Evolutionary conservation across 2,888 invertebrate genomes (phyloP).

Genomic region (Auanema freiburgensis): DNA sequence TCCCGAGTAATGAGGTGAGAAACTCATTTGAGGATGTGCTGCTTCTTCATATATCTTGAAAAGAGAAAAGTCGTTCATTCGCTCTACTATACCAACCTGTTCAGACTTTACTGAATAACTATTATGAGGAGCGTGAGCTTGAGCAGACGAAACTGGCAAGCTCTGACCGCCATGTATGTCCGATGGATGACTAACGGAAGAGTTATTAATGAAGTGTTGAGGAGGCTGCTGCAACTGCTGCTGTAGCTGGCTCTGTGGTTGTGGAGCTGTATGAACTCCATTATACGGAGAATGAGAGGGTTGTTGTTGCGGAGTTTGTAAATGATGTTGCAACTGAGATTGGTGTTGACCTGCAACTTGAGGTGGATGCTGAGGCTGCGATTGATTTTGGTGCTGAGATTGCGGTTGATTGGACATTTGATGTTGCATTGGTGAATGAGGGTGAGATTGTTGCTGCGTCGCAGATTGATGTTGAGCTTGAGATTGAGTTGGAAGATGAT

Average conservation of each 20-base stretch:
- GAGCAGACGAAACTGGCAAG: too few relatives aligned
- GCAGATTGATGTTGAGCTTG: neutral
- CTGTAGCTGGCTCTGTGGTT: slow-evolving; percentile 11
- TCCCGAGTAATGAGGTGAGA: too few relatives aligned
- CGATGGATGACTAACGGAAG: too few relatives aligned
- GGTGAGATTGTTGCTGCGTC: slow-evolving; percentile 1
- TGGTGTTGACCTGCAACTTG: slow-evolving; percentile 12
- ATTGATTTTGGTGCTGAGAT: neutral
- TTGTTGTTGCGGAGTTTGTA: slow-evolving; percentile 19
- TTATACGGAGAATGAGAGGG: slow-evolving; percentile 11
- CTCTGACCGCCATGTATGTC: too few relatives aligned
- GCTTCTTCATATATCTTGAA: too few relatives aligned
- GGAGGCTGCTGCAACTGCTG: slow-evolving; percentile 22
- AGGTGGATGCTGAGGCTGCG: neutral
- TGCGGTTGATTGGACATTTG: too few relatives aligned
- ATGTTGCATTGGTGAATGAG: neutral
- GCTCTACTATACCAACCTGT: too few relatives aligned
- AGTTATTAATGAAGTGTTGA: neutral
- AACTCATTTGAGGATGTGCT: too few relatives aligned
- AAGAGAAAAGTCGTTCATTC: too few relatives aligned
- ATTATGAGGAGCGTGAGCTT: too few relatives aligned
- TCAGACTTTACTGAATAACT: too few relatives aligned
- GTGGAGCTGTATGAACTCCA: slow-evolving; percentile 4
- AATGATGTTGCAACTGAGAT: slow-evolving; percentile 17
- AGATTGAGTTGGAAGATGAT: neutral